Conservation (phyloP, 2,113 vertebrate species). For the Trochalopteron elliotii region DNA sequence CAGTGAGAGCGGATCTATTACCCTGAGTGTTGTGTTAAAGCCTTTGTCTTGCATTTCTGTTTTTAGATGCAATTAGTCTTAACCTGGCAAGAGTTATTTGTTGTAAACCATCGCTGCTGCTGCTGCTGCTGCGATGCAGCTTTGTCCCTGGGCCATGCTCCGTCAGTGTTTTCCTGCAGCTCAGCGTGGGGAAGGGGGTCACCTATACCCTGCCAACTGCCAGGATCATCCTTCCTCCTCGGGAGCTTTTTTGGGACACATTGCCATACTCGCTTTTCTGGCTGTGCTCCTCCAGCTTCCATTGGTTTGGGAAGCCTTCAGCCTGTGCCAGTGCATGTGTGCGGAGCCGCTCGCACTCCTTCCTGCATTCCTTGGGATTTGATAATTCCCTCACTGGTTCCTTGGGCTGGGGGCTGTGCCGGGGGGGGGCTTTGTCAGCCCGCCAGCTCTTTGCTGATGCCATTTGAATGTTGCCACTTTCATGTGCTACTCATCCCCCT, state of each 20-base stretch:
- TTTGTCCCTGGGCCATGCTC: too few species aligned
- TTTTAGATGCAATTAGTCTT: conserved; percentile 62
- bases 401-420: not conserved
- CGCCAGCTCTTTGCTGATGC: not conserved
- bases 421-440: not conserved
- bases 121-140: not conserved
- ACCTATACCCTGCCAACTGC: too few species aligned
- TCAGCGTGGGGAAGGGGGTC: too few species aligned
- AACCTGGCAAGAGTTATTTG: conserved; percentile 49
- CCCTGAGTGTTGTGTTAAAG: conserved; percentile 23
- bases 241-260: not conserved
- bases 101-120: not conserved
- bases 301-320: not conserved
- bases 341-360: fast-evolving
- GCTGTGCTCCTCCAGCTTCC: not conserved
- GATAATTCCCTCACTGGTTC: not conserved
- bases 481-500: conserved; percentile 40
- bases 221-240: not conserved
- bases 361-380: not conserved
- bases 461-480: conserved; percentile 54
- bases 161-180: too few species aligned
- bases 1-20: conserved; percentile 5
- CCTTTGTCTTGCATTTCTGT: conserved; percentile 63
- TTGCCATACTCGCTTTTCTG: not conserved
- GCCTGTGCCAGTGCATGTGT: not conserved